Base-by-base conservation (phyloP, 2,113 vertebrate genomes). In the Naja naja region DNA sequence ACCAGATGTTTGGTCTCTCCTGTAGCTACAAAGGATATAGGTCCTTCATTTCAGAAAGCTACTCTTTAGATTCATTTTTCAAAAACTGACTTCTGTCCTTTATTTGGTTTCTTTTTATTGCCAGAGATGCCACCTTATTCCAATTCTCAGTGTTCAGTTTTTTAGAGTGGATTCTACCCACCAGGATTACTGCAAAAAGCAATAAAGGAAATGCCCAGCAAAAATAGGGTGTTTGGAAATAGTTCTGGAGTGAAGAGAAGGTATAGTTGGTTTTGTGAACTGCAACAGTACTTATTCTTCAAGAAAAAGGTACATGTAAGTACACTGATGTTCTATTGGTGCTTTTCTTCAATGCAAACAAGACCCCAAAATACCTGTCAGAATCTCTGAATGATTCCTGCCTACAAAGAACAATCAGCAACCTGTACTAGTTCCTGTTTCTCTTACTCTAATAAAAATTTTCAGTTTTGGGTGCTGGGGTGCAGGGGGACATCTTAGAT, bases 11-110 rank as follows among this genome's bases (percentile, higher is more conserved):
- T 20, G 12, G 4, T 34, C 69, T 34, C n/a, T 74, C n/a, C 69
- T 39, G 16, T 2, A 74, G 14, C 64, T 34, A 3, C 69, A 3
- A 18, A 18, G n/a, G 18, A 18, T 6, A 18, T 1, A 0, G 0
- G 16, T 6, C n/a, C 5, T 74, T 74, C 6, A 34, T 18, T 34
- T 74, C 64, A 74, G 64, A 34, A 69, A 69, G 64, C 12, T n/a
- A 30, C 25, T 8, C 58, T 69, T 69, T n/a, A 60, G 58, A 60
- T 60, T 60, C 25, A 69, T 69, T 69, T n/a, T n/a, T 69, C 30
- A 69, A 69, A 69, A 69, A n/a, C 10, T 1, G 10, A 11, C 58
- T 60, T 64, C 3, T 64, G 27, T 30, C 60, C 4, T 64, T 64
- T 64, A 30, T 64, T 64, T 3, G 58, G 58, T 30, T 58, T 58